These are phyloP conservation scores for Acrocyrtus sp. DNA, from an alignment of 2,888 invertebrate genomes.

Conservation along the genomic window DNA sequence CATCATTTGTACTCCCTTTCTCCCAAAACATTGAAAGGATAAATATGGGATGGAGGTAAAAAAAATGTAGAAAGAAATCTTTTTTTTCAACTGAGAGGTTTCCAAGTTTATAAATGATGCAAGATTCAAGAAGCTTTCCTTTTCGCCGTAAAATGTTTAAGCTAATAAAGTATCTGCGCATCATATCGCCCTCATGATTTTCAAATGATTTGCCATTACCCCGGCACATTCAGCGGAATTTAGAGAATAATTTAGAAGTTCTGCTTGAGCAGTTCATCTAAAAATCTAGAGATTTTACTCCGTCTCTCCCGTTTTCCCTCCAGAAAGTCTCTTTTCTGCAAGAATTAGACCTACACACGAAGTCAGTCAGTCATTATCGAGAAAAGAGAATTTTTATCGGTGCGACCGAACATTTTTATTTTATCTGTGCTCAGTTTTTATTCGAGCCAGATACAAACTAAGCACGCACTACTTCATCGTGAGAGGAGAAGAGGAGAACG, in stretches of 20 bases:
- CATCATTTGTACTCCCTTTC: not conserved
- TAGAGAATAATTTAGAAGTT: conserved; percentile 43
- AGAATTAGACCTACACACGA: conserved; percentile 31
- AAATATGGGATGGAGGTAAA: no score
- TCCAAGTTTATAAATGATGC: conserved; percentile 11
- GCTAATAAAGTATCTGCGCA: conserved; percentile 23
- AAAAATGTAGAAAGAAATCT: no score
- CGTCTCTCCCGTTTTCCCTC: not conserved
- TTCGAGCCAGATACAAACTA: not conserved
- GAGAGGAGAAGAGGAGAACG: conserved; percentile 46
- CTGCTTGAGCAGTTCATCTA: conserved; percentile 46
- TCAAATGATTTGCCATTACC: conserved; percentile 15
- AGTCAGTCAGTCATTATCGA: conserved; percentile 34
- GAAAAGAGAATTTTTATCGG: conserved; percentile 33
- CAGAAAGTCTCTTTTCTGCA: conserved; percentile 44
- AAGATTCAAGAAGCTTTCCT: not conserved
- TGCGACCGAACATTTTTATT: not conserved
- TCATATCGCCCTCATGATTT: conserved; percentile 7
- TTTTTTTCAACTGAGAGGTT: not conserved
- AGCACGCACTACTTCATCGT: not conserved
- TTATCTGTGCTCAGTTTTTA: not conserved
- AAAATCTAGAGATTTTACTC: conserved; percentile 28
- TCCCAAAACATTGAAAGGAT: not conserved
- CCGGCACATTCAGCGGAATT: not conserved
- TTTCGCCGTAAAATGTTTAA: conserved; percentile 18